Evolutionary conservation across 2,888 invertebrate species (phyloP).

Genomic region (Agonum fuliginosum): DNA sequence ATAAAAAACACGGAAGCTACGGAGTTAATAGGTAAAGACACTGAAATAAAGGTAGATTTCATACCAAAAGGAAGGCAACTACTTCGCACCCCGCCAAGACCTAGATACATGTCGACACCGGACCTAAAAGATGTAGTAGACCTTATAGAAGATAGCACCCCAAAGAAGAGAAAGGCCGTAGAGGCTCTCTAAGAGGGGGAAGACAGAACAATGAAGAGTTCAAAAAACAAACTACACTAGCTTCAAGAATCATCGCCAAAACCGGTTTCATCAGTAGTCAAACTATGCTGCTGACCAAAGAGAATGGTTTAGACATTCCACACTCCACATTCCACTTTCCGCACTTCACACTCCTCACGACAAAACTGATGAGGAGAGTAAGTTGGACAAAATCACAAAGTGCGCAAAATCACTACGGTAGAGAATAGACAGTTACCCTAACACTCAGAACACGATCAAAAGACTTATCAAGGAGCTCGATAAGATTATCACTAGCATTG

Average conservation of each 20-base stretch:
- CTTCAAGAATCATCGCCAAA: neutral
- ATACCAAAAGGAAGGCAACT: slow-evolving; percentile 1
- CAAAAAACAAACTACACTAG: neutral
- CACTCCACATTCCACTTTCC: too few species aligned
- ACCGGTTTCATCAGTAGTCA: neutral
- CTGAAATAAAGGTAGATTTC: neutral
- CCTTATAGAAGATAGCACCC: neutral
- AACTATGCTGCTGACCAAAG: too few species aligned
- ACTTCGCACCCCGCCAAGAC: neutral
- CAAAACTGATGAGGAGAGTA: too few species aligned
- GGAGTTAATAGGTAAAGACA: neutral
- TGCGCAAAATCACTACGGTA: too few species aligned
- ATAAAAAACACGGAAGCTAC: neutral
- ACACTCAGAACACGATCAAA: too few species aligned
- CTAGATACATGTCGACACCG: neutral
- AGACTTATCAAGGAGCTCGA: too few species aligned
- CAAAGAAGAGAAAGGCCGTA: neutral
- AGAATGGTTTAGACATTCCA: too few species aligned
- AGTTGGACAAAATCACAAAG: too few species aligned
- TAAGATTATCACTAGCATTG: too few species aligned
- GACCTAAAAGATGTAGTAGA: neutral
- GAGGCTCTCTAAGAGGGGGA: too few species aligned
- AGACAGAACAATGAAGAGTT: neutral
- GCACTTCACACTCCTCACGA: too few species aligned
- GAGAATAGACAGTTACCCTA: too few species aligned